Conservation (phyloP, 2,888 invertebrate genomes). For the Noctua pronuba region DNA sequence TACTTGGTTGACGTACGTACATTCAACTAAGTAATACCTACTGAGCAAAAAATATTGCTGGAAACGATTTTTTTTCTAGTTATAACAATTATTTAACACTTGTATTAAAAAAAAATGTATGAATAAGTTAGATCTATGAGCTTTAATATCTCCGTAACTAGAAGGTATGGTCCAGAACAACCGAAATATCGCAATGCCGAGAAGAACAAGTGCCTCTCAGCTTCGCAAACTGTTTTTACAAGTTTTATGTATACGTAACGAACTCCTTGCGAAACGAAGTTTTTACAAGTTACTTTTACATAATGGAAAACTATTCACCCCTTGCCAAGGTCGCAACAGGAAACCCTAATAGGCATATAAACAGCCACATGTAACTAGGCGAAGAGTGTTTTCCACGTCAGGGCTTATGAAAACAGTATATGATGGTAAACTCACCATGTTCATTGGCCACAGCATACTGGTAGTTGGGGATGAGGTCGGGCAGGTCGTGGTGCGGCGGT, state of each 20-base stretch:
- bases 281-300: conserved; percentile 1
- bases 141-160: neutral
- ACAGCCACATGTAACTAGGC: neutral
- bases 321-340: neutral
- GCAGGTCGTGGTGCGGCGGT: conserved; percentile 83
- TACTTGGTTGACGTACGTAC: no score
- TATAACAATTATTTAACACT: no score
- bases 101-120: no score
- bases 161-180: neutral
- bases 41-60: neutral
- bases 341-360: neutral
- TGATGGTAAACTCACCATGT: conserved; percentile 82
- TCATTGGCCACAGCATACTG: conserved; percentile 87
- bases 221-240: neutral
- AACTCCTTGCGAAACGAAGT: no score
- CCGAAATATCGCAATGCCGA: neutral
- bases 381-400: neutral
- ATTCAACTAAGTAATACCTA: no score
- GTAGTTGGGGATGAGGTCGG: conserved; percentile 87
- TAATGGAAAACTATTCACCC: neutral
- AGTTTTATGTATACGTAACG: neutral
- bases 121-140: neutral
- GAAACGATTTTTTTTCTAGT: neutral
- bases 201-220: neutral
- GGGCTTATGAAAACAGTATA: conserved; percentile 12